Base-by-base conservation (phyloP, 2,113 vertebrate genomes). In the Malurus melanocephalus region DNA sequence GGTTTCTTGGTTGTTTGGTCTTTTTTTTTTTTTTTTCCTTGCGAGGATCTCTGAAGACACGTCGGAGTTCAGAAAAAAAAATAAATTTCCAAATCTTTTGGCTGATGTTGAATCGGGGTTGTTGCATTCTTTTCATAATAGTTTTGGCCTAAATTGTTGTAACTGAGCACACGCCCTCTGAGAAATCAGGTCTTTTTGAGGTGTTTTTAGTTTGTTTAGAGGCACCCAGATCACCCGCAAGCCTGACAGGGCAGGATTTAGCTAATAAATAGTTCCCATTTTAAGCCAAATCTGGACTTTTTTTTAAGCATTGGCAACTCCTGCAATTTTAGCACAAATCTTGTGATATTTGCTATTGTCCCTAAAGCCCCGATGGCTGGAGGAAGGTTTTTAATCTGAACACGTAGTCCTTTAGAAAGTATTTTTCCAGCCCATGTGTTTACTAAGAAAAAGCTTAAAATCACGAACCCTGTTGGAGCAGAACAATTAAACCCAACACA, bases 321-420 rank as follows among this genome's bases (percentile, higher is more conserved):
- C 7, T 33, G 30, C 8, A 52, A 46, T 87, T 73, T 59, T 67
- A 94, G 32, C 60, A 66, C 24, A 69, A 71, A 52, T 52, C 80
- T 59, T 85, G 43, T 79, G 84, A 74, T 94, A 85, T 66, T 82
- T 88, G 60, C 64, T 74, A 2, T 87, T 90, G 80, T 87, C 71
- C 80, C 86, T 69, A n/a, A 81, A 94, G 62, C 83, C 83, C 69
- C 19, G n/a, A 13, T 17, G 81, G 46, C 62, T 85, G 62, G 55
- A 66, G 35, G 35, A 35, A 80, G 74, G 59, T 78, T 93, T 35
- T 81, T 81, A 69, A 67, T 82, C 35, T 64, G 64, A 79, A 55
- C 9, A 2, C 33, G 17, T 10, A 90, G 69, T 35, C 55, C 43
- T 87, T 84, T 49, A 15, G 16, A 21, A 84, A 93, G 28, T 16